phyloP scores from a whole-genome alignment of 2,888 invertebrate species.

The Neuroscelio doddi region DNA sequence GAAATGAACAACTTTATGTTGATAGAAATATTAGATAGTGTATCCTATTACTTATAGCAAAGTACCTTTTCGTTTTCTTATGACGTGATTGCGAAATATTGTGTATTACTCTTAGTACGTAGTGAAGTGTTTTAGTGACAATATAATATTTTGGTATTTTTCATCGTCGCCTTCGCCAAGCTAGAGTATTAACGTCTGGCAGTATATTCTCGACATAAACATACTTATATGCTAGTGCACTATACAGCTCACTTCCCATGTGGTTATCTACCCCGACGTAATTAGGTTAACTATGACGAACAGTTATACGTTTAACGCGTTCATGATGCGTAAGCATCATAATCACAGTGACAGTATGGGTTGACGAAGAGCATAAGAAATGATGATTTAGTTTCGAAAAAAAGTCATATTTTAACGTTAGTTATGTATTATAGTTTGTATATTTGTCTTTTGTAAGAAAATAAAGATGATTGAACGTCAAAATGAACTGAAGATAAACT shows the following conservation, averaged over 20 bases:
- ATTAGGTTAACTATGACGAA: conserved; percentile 58
- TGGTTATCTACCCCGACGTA: conserved; percentile 43
- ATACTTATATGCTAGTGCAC: conserved; percentile 32
- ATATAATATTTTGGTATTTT: conserved; percentile 7
- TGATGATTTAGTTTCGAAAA: conserved; percentile 26
- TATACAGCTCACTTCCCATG: conserved; percentile 32
- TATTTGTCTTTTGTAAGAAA: too few relatives aligned
- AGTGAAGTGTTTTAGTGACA: neutral
- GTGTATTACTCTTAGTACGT: neutral
- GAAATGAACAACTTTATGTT: too few relatives aligned
- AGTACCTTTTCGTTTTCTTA: neutral
- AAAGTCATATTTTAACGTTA: neutral
- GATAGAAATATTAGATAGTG: too few relatives aligned
- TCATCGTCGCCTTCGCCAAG: conserved; percentile 8
- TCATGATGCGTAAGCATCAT: conserved; percentile 11
- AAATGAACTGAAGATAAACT: too few relatives aligned
- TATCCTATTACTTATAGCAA: neutral
- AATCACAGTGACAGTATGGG: conserved; percentile 18
- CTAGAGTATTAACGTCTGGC: conserved; percentile 22
- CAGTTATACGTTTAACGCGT: conserved; percentile 43
- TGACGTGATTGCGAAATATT: neutral
- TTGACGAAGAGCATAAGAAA: conserved; percentile 31
- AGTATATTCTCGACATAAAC: conserved; percentile 26
- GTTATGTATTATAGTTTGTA: too few relatives aligned
- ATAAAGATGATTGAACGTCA: too few relatives aligned